Base-by-base conservation (phyloP, 2,888 invertebrate species). In the Octonoba sinensis region DNA sequence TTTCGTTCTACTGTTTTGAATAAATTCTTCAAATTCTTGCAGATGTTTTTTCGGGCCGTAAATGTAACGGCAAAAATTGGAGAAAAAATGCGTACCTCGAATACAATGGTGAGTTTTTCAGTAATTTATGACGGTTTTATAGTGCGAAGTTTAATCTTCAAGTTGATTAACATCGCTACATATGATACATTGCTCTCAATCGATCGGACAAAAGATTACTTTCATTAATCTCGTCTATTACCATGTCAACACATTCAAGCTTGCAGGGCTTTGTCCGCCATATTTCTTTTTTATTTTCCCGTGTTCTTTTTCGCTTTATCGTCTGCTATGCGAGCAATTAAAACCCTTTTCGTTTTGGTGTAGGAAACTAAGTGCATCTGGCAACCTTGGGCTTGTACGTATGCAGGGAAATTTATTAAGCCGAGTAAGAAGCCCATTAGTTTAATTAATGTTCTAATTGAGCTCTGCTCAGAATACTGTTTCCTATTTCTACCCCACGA, bases 391-490 rank as follows among this genome's bases (percentile, higher is more conserved):
- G 79, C 79, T 79, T 79, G 79, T 73, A 66, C 65, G 65, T 72
- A 59, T 60, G 73, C 60, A 62, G 62, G 57, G 67, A 79, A 79
- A 79, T 79, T 79, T 79, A 79, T 73, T 79, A 79, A 79, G 67
- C 79, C 67, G 71, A 78, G 78, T 78, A 78, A 78, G 66, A 66
- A 72, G 67, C 67, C 79, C 79, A 79, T 79, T 79, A 79, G 79
- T 79, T 79, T 79, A 79, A 79, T 79, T 79, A 79, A 79, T 79
- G 79, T 73, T 79, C 73, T 79, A 79, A 79, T 79, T 79, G 79
- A 79, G 79, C 73, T 72, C 54, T 71, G 65, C 72, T 78, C 71
- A 49, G 66, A 59, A 51, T 78, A 78, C 72, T 72, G 72, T 72
- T 72, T 72, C 77, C 71, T 47, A 64, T 54, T 77, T 46, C 70